Evolutionary conservation across 2,797 vertebrate genomes (phyloP).

Genomic region (Coranthus polyacanthus): DNA sequence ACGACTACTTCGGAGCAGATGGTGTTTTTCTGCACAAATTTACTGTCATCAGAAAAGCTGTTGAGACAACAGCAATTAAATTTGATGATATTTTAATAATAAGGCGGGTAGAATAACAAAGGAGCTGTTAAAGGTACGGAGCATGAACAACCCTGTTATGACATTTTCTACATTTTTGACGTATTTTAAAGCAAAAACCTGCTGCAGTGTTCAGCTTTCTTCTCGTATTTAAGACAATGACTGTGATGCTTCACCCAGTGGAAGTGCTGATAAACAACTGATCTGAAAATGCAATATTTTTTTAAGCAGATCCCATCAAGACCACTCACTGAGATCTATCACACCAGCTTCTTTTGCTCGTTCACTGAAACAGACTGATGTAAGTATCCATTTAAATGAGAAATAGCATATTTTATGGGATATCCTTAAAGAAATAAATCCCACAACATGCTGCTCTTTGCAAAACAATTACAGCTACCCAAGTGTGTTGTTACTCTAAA

Average conservation of each 20-base stretch:
- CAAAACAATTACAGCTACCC: conserved; percentile 15
- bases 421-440: not conserved
- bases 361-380: not conserved
- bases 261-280: no score
- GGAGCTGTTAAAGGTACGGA: conserved; percentile 6
- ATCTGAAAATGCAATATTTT: no score
- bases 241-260: no score
- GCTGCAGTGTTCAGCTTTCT: no score
- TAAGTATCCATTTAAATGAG: conserved; percentile 28
- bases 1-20: conserved; percentile 40
- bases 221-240: no score
- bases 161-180: not conserved
- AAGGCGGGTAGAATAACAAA: not conserved
- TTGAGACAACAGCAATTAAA: conserved; percentile 38
- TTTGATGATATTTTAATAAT: conserved; percentile 24
- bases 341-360: conserved; percentile 4
- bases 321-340: not conserved
- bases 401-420: conserved; percentile 1
- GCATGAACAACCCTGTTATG: not conserved
- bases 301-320: no score
- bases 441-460: conserved; percentile 33
- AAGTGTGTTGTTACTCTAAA: conserved; percentile 24
- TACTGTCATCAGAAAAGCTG: conserved; percentile 19
- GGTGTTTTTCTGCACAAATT: conserved; percentile 43
- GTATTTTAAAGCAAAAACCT: not conserved